Evolutionary conservation across 2,797 vertebrate genomes (phyloP), one percentile per base, ranked within the genome.

Genomic region (Acropternis orthonyx): DNA sequence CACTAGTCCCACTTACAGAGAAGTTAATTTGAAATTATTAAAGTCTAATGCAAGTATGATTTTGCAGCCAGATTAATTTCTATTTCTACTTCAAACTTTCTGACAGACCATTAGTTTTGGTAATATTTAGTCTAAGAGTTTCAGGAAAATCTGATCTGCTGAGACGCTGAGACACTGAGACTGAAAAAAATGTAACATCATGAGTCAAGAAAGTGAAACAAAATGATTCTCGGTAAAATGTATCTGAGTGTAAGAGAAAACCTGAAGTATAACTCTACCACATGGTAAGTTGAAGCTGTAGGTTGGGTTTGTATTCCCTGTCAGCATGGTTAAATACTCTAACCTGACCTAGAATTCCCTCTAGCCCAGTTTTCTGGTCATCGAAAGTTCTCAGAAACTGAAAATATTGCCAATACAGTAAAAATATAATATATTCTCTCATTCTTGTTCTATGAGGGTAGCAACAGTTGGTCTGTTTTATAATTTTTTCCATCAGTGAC

Each of bases 401-500:
- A 86, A 93, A 91, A 75, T 43, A 73, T 58, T 73, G 62, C 67
- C 68, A 91, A 55, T 91, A 58, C 4, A 65, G 14, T 82, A 79
- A 87, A 95, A 94, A 85, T 28, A 80, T 41, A 59, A 6, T 27
- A 26, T 34, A 88, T 76, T 87, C 18, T 65, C 9, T 85, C 51
- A 52, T 86, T 88, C 28, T 90, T 75, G 3, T 76, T 88, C 74
- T 87, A 7, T 41, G 18, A 93, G 34, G 7, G 34, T 46, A 87
- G 78, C 77, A 79, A 73, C 23, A 51, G 51, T 86, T 72, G n/a
- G 34, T 67, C 71, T 92, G 59, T n/a, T 93, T 84, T 79, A 89
- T 91, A 66, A 41, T 90, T 84, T 90, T 92, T 95, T 90, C 92
- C 92, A 92, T 52, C 80, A 84, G 58, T 86, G 73, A 86, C 39